phyloP scores from a whole-genome alignment of 2,888 invertebrate genomes.

The Fragum fragum region DNA sequence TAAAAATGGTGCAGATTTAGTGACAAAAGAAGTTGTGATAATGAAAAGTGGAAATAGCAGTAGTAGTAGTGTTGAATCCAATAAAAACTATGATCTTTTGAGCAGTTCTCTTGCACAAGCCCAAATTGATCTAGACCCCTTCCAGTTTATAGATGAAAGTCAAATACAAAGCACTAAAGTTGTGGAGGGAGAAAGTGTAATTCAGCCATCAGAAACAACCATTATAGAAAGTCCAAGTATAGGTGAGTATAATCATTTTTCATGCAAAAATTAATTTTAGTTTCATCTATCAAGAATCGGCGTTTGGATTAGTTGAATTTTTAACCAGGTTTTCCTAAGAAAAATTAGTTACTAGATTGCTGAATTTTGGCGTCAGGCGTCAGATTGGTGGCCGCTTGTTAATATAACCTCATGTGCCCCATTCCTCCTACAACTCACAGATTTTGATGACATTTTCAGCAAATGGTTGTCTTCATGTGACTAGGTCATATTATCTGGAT shows the following conservation, averaged over 20 bases:
- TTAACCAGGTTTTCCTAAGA: too few relatives aligned
- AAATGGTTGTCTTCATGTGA: too few relatives aligned
- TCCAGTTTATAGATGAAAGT: constrained; percentile 81
- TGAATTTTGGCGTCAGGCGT: too few relatives aligned
- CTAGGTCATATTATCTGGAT: too few relatives aligned
- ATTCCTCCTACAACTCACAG: too few relatives aligned
- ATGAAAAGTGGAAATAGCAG: constrained; percentile 35
- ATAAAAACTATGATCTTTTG: constrained; percentile 73
- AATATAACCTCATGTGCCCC: too few relatives aligned
- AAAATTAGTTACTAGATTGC: too few relatives aligned
- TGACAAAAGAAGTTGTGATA: constrained; percentile 40
- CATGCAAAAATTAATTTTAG: too few relatives aligned
- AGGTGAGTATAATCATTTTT: constrained; percentile 20
- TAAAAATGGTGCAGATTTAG: constrained; percentile 40
- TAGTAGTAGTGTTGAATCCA: background rate
- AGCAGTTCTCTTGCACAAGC: constrained; percentile 84
- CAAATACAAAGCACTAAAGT: constrained; percentile 26
- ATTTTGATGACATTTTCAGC: too few relatives aligned
- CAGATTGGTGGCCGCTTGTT: too few relatives aligned
- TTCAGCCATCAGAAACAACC: constrained; percentile 10
- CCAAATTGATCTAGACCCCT: constrained; percentile 84
- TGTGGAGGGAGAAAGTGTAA: background rate
- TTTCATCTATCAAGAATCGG: too few relatives aligned
- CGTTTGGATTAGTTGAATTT: too few relatives aligned
- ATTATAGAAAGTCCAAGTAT: constrained; percentile 10